Base-by-base conservation (phyloP, 2,888 invertebrate species). In the Dascillus cervinus region DNA sequence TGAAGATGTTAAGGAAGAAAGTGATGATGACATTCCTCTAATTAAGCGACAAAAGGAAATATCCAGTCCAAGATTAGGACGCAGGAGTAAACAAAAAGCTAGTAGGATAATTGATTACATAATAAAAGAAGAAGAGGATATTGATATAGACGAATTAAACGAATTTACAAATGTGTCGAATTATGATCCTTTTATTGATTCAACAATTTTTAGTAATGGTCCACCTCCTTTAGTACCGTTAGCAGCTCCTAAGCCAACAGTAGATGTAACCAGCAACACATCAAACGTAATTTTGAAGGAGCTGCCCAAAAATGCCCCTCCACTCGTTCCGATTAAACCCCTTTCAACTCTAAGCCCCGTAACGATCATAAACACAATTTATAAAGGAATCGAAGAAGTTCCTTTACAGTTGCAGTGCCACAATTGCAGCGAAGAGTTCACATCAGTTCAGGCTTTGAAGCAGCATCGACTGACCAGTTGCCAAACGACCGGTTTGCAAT, bases 171-270 rank as follows among this genome's bases (percentile, higher is more conserved):
- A n/a, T n/a, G n/a, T n/a, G n/a, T n/a, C n/a, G n/a, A n/a, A n/a
- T n/a, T n/a, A n/a, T n/a, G n/a, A n/a, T n/a, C n/a, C n/a, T n/a
- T n/a, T n/a, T 25, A 22, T 29, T 11, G 26, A 35, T 10, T 22
- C 35, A 4, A 13, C 32, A 11, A 24, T 39, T 19, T 35, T 51
- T 32, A 29, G 37, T 21, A 47, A 50, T 26, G 53, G 48, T 8
- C 59, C 60, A 6, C 63, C 63, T 12, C 63, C 63, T 22, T 46
- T 63, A 39, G 50, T 56, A 32, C 62, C 56, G 15, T 46, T 59
- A 34, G 46, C 42, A 32, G 41, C 44, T 13, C 38, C 47, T 37
- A 37, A 44, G 34, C 40, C 37, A 12, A 46, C 44, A 4, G 47
- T 39, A 22, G 29, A 23, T 22, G 29, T 39, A 12, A 30, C 35